A percentile compares a stretch with the other conserved stretches of the same genome.
Conservation (phyloP, 2,113 vertebrate species). For the Lepisosteus oculatus region DNA sequence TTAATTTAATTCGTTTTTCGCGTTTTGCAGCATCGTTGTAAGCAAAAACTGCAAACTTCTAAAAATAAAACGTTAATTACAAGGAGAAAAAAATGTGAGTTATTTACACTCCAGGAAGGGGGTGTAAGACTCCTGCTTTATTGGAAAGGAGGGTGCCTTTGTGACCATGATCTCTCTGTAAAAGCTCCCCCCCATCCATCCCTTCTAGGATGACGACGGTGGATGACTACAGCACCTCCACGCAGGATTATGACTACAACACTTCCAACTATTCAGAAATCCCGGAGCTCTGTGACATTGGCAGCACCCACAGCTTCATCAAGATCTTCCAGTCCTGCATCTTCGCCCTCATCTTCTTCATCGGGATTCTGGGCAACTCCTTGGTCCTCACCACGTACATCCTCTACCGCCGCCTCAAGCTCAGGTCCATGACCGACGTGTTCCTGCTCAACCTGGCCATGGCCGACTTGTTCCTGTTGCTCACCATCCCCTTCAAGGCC, state of each 20-base stretch:
- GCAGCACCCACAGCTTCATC: conserved; percentile 45
- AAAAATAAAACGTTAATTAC: too few species aligned
- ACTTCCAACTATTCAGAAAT: background rate
- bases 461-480: conserved; percentile 81
- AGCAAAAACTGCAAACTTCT: too few species aligned
- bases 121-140: too few species aligned
- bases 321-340: conserved; percentile 67
- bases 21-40: too few species aligned
- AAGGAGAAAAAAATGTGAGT: too few species aligned
- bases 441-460: conserved; percentile 84
- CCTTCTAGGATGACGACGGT: too few species aligned
- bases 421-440: conserved; percentile 72
- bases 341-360: conserved; percentile 65
- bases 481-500: conserved; percentile 73
- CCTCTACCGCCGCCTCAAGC: conserved; percentile 53
- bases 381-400: conserved; percentile 84
- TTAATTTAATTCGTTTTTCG: too few species aligned
- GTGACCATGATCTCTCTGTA: too few species aligned
- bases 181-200: too few species aligned
- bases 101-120: too few species aligned
- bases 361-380: conserved; percentile 76
- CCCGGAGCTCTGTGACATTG: conserved; percentile 63
- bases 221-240: too few species aligned
- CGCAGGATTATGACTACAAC: background rate
- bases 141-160: too few species aligned